Evolutionary conservation across 37 sponge, comb jelly and placozoan species (phyloP), one percentile per base, ranked within the genome.

Genomic region (Ianthella basta): DNA sequence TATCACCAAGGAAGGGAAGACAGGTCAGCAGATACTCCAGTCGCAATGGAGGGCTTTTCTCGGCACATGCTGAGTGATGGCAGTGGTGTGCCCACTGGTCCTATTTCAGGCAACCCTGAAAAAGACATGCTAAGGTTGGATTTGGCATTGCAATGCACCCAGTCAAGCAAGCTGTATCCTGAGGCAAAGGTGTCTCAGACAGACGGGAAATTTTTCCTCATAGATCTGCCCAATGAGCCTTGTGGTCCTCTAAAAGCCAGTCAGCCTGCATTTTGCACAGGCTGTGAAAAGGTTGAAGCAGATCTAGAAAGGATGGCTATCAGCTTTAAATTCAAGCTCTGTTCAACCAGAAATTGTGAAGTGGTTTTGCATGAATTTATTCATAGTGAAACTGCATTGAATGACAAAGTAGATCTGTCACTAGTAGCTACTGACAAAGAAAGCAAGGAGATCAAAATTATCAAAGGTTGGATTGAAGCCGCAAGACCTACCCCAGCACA

Each of bases 361-460:
- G 16, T 53, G 33, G 44, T 75, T 41, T 44, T 75, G 15, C 25
- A 41, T n/a, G n/a, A 50, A 53, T 50, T 75, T 75, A 24, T n/a
- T 53, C 78, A 3, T 1, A 75, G n/a, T 36, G 36, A 23, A 24
- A 36, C 78, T 36, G 53, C n/a, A 41, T 1, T 2, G 21, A 23
- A 41, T 14, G 54, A 19, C 37, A 27, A 61, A 29, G 39, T 75
- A 2, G 10, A 44, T 20, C 37, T 75, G 5, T 36, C 78, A 1
- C 78, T 75, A 40, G 78, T 75, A 13, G 54, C 40, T 12, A 75
- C 78, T 40, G 54, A 50, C 24, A 75, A 23, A 20, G 12, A 75
- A 16, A 50, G 78, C 21, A 75, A 75, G 53, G 40, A 75, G 54
- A 15, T 24, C 1, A 24, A 15, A 10, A 20, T 50, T 38, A 24